These are phyloP conservation scores for Calyptommatus sinebrachiatus DNA, from an alignment of 2,113 vertebrate genomes.

Conservation along the genomic window DNA sequence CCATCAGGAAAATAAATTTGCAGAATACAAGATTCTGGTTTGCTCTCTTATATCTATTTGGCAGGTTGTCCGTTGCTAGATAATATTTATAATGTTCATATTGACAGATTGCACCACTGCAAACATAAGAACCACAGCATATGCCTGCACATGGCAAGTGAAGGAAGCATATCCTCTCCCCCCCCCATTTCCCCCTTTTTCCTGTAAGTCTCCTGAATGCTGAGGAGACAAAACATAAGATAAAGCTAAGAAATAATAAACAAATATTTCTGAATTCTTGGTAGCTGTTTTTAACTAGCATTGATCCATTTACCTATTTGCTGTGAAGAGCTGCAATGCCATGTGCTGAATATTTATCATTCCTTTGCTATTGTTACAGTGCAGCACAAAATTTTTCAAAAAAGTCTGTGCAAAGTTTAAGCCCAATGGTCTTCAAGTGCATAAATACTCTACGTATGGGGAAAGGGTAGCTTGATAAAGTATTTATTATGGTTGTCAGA, in stretches of 20 bases:
- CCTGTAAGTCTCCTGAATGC: neutral
- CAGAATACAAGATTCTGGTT: neutral
- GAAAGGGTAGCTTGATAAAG: too few species aligned
- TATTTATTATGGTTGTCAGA: too few species aligned
- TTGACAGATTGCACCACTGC: neutral
- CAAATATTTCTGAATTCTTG: neutral
- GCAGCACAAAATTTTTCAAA: slow-evolving; percentile 3
- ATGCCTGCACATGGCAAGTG: neutral
- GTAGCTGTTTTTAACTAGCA: neutral
- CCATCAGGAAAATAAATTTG: neutral
- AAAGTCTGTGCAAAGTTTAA: slow-evolving; percentile 1
- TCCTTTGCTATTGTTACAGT: neutral
- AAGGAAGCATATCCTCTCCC: neutral
- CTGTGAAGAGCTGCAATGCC: neutral
- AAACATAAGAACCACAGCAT: neutral
- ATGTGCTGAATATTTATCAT: neutral
- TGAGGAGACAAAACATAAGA: neutral
- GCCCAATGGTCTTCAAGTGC: neutral
- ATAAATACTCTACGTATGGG: neutral
- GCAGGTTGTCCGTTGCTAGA: neutral
- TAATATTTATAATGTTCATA: neutral
- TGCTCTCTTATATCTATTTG: neutral
- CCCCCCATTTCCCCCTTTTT: neutral
- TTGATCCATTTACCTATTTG: neutral
- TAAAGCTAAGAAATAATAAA: neutral